These are phyloP conservation scores for Ammodytes marinus DNA, from an alignment of 2,113 vertebrate genomes.

Conservation along the genomic window DNA sequence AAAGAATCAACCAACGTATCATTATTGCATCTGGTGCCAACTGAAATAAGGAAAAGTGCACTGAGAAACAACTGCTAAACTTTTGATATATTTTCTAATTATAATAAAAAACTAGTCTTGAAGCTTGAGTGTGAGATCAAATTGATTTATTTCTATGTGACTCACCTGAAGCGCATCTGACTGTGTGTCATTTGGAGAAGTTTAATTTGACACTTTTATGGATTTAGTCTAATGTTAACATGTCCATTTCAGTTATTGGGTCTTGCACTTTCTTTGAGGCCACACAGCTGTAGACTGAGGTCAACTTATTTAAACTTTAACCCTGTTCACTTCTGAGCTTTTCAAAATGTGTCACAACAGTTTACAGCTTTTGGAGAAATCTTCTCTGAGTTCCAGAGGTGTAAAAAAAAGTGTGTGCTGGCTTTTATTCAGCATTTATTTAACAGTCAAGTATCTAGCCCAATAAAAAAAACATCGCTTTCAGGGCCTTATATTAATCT, in stretches of 20 bases:
- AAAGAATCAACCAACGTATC: too few species aligned
- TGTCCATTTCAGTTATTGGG: not conserved
- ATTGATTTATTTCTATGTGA: too few species aligned
- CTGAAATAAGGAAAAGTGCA: not conserved
- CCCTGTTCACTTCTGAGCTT: not conserved
- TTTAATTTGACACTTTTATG: not conserved
- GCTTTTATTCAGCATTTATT: not conserved
- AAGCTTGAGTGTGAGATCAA: not conserved
- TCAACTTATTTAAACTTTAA: not conserved
- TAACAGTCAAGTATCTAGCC: not conserved
- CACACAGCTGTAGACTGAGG: not conserved
- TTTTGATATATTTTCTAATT: not conserved
- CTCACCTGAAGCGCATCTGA: not conserved
- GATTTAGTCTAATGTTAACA: not conserved
- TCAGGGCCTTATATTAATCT: not conserved
- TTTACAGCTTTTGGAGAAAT: not conserved
- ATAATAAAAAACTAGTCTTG: not conserved
- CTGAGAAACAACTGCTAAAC: not conserved
- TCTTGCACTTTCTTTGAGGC: not conserved
- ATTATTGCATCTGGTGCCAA: not conserved
- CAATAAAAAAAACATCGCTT: too few species aligned
- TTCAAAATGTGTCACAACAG: not conserved
- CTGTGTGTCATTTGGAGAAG: not conserved
- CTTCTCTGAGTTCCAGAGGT: not conserved
- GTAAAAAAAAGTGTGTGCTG: not conserved